Base-by-base conservation (phyloP, 2,888 invertebrate genomes). In the Doris montereyensis region DNA sequence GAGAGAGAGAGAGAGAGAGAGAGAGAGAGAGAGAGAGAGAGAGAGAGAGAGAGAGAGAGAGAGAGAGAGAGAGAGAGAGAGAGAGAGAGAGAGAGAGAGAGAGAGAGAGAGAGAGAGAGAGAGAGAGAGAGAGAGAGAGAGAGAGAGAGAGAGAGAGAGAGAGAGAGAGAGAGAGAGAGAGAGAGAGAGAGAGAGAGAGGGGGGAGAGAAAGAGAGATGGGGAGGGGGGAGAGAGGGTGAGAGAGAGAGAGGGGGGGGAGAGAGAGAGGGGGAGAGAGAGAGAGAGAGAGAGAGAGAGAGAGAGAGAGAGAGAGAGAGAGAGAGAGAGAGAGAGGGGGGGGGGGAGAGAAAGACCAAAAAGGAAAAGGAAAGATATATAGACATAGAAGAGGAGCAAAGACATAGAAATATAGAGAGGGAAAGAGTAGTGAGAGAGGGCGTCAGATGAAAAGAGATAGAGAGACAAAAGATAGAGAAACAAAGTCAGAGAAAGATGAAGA, bases 261-360 rank as follows among this genome's bases (percentile, higher is more conserved):
- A 24, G 57, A 8, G 5, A 28, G 58, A 73, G 73, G 28, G 57
- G 28, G 73, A 57, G 57, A 73, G 73, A 57, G 58, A 73, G 73
- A 52, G 73, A 73, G 73, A 73, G 73, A 57, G 73, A 73, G 57
- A 57, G 73, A 57, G 73, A 57, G 57, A 73, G 73, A 57, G 57
- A 57, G 73, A 57, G 57, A 57, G 73, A 57, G 57, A 57, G 73
- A 57, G 73, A 28, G 57, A 52, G 30, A 58, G 8, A 73, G 58
- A 57, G 52, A 72, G 52, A 72, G 26, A 72, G 21, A 73, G 10
- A 73, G 30, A 52, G 10, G 21, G 4, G 58, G 5, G 52, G 17
- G 52, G 17, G 52, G 52, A 41, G 8, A 41, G 52, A 41, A 17
- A 41, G 52, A 41, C 8, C n/a, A 41, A 17, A 41, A 17, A 41